These are phyloP conservation scores for Lutraria rhynchaena DNA, from an alignment of 1,140 invertebrate genomes.

Conservation along the genomic window DNA sequence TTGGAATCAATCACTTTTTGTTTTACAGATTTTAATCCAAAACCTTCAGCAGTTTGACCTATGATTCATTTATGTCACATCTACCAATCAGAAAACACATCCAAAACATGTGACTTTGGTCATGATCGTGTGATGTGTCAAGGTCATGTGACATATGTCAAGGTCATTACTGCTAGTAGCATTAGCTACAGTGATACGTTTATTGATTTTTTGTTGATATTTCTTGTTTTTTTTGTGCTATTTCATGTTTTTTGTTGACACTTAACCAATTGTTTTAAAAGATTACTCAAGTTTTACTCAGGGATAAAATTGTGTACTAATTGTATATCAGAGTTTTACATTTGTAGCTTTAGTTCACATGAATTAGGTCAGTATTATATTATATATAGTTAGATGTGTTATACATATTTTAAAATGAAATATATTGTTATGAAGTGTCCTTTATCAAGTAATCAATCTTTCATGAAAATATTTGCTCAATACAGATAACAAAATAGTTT, in stretches of 20 bases:
- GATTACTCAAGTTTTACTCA: slow-evolving; percentile 54
- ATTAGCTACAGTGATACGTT: slow-evolving; percentile 51
- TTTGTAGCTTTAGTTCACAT: no score
- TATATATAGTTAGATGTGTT: no score
- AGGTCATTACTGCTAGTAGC: slow-evolving; percentile 9
- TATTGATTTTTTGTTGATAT: slow-evolving; percentile 49
- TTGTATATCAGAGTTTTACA: neutral
- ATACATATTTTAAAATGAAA: no score
- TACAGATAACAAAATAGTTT: no score
- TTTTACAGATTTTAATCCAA: slow-evolving; percentile 20
- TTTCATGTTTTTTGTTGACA: slow-evolving; percentile 49
- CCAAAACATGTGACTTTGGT: no score
- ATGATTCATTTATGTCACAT: no score
- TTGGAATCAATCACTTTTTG: neutral
- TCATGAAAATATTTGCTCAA: no score
- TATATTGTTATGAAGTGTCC: no score
- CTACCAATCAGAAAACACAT: no score
- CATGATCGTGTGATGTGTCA: slow-evolving; percentile 6
- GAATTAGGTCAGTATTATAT: no score
- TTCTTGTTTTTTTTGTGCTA: slow-evolving; percentile 27
- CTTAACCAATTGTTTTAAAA: slow-evolving; percentile 31
- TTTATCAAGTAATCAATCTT: no score
- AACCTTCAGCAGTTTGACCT: no score
- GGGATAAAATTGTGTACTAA: slow-evolving; percentile 26
- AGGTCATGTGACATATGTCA: slow-evolving; percentile 2